Conservation (phyloP, 2,888 invertebrate species). For the Chalcosyrphus nemorum region DNA sequence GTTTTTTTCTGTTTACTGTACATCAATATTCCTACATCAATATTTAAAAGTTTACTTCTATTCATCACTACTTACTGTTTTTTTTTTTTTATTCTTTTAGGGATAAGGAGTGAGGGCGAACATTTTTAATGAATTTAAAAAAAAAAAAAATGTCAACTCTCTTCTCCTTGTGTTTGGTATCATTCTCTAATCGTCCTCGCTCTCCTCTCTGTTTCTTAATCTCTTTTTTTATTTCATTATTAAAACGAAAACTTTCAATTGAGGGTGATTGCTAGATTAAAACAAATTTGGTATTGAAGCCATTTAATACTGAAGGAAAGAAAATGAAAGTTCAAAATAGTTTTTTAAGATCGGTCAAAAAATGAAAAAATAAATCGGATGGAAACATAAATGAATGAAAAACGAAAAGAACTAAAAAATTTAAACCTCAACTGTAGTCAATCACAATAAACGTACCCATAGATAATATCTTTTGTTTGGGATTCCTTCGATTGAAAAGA, state of each 20-base stretch:
- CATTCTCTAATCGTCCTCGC: conserved; percentile 52
- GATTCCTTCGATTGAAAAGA: conserved; percentile 36
- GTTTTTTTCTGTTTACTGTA: conserved; percentile 48
- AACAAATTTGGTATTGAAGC: conserved; percentile 52
- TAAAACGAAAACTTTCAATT: conserved; percentile 18
- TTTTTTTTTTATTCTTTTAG: conserved; percentile 23
- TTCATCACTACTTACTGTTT: conserved; percentile 55
- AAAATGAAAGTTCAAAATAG: conserved; percentile 15
- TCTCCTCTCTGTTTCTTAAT: conserved; percentile 5
- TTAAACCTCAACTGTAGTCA: conserved; percentile 62
- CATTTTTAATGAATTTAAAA: conserved; percentile 23
- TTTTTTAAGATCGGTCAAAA: conserved; percentile 12
- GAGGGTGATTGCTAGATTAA: conserved; percentile 17
- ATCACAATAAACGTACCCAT: conserved; percentile 2
- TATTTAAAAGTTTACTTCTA: conserved; percentile 56
- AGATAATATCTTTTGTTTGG: conserved; percentile 8
- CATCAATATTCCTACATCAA: conserved; percentile 61
- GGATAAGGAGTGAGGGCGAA: conserved; percentile 3
- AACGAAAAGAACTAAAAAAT: conserved; percentile 25
- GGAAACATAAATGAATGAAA: conserved; percentile 1
- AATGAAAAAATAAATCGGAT: conserved; percentile 12
- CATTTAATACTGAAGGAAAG: conserved; percentile 49
- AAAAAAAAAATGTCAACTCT: not conserved
- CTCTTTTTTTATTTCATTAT: not conserved
- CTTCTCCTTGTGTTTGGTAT: conserved; percentile 15